phyloP scores from a whole-genome alignment of 2,797 vertebrate species.

The Lepilemur ruficaudatus region DNA sequence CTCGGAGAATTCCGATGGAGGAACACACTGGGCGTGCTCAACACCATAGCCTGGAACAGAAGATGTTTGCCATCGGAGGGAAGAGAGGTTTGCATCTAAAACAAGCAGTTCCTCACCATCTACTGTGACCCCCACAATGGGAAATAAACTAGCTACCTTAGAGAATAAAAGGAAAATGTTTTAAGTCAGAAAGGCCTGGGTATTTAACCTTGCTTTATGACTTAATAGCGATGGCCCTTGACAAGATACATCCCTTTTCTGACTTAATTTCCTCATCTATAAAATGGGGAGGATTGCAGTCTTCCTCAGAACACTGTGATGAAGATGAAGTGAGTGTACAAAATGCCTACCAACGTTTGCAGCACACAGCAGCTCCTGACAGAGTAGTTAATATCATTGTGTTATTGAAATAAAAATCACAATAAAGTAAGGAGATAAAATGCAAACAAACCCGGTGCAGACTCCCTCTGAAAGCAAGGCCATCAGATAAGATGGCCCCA shows the following conservation, averaged over 20 bases:
- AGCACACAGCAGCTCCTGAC: background rate
- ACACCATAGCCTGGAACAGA: conserved; percentile 93
- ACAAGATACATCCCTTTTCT: background rate
- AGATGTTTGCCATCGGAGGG: background rate
- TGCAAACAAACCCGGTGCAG: background rate
- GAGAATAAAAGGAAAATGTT: background rate
- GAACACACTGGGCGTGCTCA: conserved; percentile 99
- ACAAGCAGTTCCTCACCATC: background rate
- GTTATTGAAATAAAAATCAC: background rate
- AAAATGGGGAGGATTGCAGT: background rate
- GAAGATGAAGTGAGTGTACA: background rate
- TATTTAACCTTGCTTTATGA: background rate
- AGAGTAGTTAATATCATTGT: background rate
- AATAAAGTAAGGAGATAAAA: background rate
- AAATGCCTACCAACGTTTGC: background rate
- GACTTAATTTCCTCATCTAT: conserved; percentile 18
- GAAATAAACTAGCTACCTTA: background rate
- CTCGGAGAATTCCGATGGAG: conserved; percentile 98
- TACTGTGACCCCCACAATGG: fast-evolving
- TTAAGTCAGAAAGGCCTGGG: background rate
- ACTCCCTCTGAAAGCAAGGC: background rate
- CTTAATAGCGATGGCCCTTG: background rate
- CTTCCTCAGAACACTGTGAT: background rate
- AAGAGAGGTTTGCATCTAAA: background rate
- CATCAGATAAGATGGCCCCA: background rate